Evolutionary conservation across 2,888 invertebrate genomes (phyloP).

Genomic region (Dilophus febrilis): DNA sequence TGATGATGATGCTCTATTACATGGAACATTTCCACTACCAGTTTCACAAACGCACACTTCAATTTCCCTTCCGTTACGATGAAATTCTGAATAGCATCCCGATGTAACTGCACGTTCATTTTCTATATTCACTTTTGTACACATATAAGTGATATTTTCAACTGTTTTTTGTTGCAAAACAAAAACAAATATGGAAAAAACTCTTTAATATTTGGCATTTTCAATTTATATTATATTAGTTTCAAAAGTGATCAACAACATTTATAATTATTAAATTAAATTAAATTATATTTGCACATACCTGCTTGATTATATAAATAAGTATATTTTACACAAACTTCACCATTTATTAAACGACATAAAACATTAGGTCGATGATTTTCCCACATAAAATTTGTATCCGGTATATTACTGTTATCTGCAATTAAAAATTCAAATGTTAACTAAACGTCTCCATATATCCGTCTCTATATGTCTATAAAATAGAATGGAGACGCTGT

Average conservation of each 20-base stretch:
- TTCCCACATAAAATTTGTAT: slow-evolving; percentile 37
- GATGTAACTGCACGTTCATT: slow-evolving; percentile 32
- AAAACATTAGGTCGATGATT: slow-evolving; percentile 28
- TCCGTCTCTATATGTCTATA: too few relatives aligned
- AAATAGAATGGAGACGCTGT: too few relatives aligned
- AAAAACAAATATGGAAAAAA: too few relatives aligned
- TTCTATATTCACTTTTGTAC: slow-evolving; percentile 39
- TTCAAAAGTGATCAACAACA: too few relatives aligned
- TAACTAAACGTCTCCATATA: background rate
- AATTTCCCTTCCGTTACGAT: slow-evolving; percentile 28
- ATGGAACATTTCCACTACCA: slow-evolving; percentile 26
- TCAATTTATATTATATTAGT: too few relatives aligned
- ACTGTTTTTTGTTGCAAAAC: too few relatives aligned
- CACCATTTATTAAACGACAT: slow-evolving; percentile 39
- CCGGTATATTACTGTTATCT: slow-evolving; percentile 46
- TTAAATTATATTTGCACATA: too few relatives aligned
- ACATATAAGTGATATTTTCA: slow-evolving; percentile 52
- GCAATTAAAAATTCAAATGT: background rate
- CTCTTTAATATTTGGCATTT: too few relatives aligned
- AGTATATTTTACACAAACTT: slow-evolving; percentile 46
- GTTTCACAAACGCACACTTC: slow-evolving; percentile 37
- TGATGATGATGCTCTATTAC: slow-evolving; percentile 27
- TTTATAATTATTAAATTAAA: too few relatives aligned
- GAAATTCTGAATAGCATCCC: slow-evolving; percentile 39
- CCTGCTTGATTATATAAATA: slow-evolving; percentile 42